Percentiles rank a stretch among this genome's conserved stretches.
Evolutionary conservation across 2,113 vertebrate genomes (phyloP).

Genomic region (Caretta caretta): DNA sequence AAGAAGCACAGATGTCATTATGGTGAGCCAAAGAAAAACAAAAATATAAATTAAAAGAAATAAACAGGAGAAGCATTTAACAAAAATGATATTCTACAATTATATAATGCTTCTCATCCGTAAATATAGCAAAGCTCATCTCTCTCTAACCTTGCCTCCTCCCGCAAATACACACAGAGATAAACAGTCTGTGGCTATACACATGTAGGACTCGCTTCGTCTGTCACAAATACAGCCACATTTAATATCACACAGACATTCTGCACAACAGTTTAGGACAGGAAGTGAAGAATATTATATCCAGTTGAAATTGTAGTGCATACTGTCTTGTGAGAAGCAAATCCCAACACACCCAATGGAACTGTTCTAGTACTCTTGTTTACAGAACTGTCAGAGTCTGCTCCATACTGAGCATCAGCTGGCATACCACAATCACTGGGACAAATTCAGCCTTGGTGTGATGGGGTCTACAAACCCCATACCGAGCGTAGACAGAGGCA

Average conservation of each 20-base stretch:
- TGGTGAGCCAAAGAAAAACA: background rate
- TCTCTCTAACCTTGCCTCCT: background rate
- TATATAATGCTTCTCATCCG: background rate
- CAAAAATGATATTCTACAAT: background rate
- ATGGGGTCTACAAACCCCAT: background rate
- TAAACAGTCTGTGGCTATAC: background rate
- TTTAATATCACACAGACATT: background rate
- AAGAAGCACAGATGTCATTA: background rate
- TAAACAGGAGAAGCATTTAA: background rate
- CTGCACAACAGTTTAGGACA: background rate
- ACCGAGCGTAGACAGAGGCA: background rate
- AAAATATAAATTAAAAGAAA: background rate
- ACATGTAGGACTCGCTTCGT: background rate
- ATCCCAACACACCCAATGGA: background rate
- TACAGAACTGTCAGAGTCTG: background rate
- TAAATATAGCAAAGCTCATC: background rate
- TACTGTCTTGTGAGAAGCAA: background rate
- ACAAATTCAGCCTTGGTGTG: background rate
- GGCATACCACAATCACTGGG: background rate
- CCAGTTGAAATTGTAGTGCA: background rate
- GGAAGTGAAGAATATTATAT: background rate
- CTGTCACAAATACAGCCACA: background rate
- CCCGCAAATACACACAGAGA: background rate
- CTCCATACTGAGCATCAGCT: background rate
- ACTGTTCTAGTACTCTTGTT: background rate